These are phyloP conservation scores for Todiramphus chloris DNA, from an alignment of 2,113 vertebrate genomes.

Conservation along the genomic window DNA sequence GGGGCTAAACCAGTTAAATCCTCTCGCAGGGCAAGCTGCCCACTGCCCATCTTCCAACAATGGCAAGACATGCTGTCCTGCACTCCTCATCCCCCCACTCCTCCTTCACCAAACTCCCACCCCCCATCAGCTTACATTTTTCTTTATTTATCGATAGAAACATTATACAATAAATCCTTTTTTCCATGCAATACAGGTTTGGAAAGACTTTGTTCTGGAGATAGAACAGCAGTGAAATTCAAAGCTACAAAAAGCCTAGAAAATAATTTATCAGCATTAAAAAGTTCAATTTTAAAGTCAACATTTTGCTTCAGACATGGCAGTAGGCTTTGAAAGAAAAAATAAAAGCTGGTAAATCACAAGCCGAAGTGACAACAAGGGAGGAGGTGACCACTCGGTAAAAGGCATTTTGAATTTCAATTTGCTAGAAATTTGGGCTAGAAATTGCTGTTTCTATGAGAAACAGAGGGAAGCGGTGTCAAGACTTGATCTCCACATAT, in stretches of 20 bases:
- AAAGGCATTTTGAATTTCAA: neutral
- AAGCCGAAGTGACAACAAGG: neutral
- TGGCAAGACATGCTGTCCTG: neutral
- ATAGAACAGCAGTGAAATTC: neutral
- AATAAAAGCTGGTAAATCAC: neutral
- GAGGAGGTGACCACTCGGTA: neutral
- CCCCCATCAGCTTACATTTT: neutral
- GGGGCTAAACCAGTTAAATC: neutral
- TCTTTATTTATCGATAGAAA: neutral
- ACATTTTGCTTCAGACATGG: neutral
- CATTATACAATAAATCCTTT: neutral
- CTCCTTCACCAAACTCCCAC: neutral
- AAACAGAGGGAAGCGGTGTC: neutral
- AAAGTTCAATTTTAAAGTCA: neutral
- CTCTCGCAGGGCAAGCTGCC: neutral
- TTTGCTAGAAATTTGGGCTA: neutral
- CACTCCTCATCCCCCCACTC: neutral
- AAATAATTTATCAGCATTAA: neutral
- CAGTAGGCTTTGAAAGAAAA: neutral
- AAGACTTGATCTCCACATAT: neutral
- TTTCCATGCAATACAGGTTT: neutral
- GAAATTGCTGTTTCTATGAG: neutral
- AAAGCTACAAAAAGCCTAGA: neutral
- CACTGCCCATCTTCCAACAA: neutral
- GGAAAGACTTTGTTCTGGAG: neutral